phyloP scores from a whole-genome alignment of 2,888 invertebrate genomes.

The Nebria brevicollis region DNA sequence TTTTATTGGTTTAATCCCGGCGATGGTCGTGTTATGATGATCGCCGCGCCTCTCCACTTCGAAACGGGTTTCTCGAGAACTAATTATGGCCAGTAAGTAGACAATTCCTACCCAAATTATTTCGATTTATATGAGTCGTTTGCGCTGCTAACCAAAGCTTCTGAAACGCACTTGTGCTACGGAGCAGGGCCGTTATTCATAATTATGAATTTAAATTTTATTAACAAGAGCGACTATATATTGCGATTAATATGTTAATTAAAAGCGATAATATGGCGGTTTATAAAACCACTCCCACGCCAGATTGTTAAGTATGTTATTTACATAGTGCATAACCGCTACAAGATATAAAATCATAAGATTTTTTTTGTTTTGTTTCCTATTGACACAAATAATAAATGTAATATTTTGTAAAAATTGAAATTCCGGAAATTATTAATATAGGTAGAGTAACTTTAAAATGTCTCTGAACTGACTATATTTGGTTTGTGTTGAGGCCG shows the following conservation, averaged over 20 bases:
- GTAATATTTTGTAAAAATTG: no score
- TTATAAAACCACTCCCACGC: background rate
- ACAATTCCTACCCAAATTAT: slow-evolving; percentile 37
- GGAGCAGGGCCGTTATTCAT: slow-evolving; percentile 31
- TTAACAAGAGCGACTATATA: slow-evolving; percentile 32
- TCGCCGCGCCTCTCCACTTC: background rate
- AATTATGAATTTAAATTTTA: slow-evolving; percentile 42
- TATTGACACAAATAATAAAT: no score
- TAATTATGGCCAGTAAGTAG: slow-evolving; percentile 34
- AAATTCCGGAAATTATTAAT: background rate
- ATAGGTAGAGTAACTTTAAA: background rate
- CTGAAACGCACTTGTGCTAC: slow-evolving; percentile 13
- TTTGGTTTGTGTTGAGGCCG: background rate
- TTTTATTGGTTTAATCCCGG: slow-evolving; percentile 37
- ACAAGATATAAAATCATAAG: background rate
- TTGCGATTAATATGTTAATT: slow-evolving; percentile 10
- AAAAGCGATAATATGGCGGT: background rate
- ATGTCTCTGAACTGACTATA: background rate
- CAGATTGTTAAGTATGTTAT: background rate
- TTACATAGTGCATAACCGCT: background rate
- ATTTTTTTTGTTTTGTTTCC: no score
- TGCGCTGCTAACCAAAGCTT: slow-evolving; percentile 12
- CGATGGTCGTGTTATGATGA: background rate
- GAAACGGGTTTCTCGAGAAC: slow-evolving; percentile 20
- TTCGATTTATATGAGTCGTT: slow-evolving; percentile 13